A percentile compares a stretch with the other conserved stretches of the same genome.
These are phyloP conservation scores for Galerucella nymphaeae DNA, from an alignment of 2,888 invertebrate species.

Conservation along the genomic window DNA sequence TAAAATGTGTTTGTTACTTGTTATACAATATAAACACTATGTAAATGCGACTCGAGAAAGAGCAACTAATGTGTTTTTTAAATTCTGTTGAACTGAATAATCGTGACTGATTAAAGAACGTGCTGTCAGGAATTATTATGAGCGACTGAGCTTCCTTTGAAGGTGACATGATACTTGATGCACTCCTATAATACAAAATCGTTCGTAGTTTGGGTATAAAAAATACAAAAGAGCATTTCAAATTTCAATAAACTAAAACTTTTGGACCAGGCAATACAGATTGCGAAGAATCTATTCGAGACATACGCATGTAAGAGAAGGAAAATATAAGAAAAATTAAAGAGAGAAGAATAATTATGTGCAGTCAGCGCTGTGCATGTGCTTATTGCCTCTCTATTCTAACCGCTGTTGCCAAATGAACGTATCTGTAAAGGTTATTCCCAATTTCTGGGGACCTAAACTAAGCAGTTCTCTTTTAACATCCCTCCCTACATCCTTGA, in stretches of 20 bases:
- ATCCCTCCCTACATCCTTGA: too few relatives aligned
- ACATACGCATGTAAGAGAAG: too few relatives aligned
- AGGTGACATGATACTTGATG: constrained; percentile 10
- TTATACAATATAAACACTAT: background rate
- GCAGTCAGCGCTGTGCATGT: too few relatives aligned
- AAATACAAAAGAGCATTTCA: background rate
- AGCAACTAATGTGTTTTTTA: constrained; percentile 12
- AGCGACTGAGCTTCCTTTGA: background rate
- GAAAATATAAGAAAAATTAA: too few relatives aligned
- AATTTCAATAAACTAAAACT: background rate
- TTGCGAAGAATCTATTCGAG: too few relatives aligned
- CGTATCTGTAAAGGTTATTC: too few relatives aligned
- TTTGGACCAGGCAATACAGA: too few relatives aligned
- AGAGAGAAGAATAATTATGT: too few relatives aligned
- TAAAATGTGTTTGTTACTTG: background rate
- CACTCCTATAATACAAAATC: background rate
- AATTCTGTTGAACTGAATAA: constrained; percentile 11
- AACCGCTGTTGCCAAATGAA: too few relatives aligned
- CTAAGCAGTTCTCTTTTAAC: too few relatives aligned
- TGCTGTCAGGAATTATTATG: constrained; percentile 12
- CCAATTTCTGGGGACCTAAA: too few relatives aligned
- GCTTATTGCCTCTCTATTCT: too few relatives aligned
- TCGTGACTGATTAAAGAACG: constrained; percentile 10
- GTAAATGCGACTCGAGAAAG: background rate
- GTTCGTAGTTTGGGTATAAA: background rate